A percentile compares a stretch with the other conserved stretches of the same genome.
Evolutionary conservation across 35 echinoderm and acorn worm species (phyloP).

Genomic region (Apostichopus japonicus): DNA sequence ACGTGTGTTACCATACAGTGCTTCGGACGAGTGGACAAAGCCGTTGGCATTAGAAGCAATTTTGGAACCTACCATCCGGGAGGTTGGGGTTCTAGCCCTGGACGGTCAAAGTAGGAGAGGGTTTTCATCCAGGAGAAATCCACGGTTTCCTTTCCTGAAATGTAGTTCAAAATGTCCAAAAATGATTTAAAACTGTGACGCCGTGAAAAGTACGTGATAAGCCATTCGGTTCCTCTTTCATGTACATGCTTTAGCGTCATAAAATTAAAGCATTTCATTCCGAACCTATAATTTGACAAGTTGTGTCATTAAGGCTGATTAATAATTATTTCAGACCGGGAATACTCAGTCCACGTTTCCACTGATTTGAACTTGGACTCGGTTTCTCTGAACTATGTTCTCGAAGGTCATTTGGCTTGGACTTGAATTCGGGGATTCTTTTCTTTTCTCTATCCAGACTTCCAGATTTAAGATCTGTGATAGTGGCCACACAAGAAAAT

Average conservation of each 20-base stretch:
- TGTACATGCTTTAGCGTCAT: neutral
- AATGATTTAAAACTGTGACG: neutral
- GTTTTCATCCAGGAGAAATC: neutral
- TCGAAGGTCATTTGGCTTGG: neutral
- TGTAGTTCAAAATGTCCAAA: neutral
- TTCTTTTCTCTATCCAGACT: neutral
- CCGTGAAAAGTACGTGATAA: neutral
- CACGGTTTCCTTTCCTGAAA: too few relatives aligned
- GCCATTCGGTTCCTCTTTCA: neutral
- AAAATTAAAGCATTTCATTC: neutral
- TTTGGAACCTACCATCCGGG: neutral
- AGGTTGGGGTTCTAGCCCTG: neutral
- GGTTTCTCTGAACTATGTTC: neutral
- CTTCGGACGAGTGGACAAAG: neutral
- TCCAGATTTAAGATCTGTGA: conserved; percentile 21
- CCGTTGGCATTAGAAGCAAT: neutral
- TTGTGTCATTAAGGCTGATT: too few relatives aligned
- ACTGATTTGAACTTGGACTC: neutral
- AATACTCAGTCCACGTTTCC: too few relatives aligned
- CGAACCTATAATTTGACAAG: neutral
- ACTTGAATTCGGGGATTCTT: neutral
- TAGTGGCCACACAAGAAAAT: neutral
- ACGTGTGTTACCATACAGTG: neutral
- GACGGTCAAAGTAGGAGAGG: neutral
- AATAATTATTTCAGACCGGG: too few relatives aligned